These are phyloP conservation scores for Drosophila asahinai DNA, from an alignment of 1,140 invertebrate genomes.

Conservation along the genomic window DNA sequence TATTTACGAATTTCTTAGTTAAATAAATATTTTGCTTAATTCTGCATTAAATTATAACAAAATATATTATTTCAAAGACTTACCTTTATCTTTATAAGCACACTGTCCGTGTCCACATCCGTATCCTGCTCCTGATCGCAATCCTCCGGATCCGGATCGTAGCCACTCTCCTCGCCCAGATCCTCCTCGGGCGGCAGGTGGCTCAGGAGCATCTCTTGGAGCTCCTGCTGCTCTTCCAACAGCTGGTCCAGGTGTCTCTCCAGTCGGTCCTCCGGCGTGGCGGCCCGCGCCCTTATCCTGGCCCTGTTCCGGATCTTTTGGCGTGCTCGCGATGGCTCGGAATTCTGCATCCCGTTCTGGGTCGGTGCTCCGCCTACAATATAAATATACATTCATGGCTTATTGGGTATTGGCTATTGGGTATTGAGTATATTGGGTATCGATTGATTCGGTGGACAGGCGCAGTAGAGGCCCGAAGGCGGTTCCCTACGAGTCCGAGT, in stretches of 20 bases:
- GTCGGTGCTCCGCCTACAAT: constrained; percentile 52
- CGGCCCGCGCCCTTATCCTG: background rate
- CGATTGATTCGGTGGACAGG: constrained; percentile 57
- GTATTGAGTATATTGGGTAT: constrained; percentile 58
- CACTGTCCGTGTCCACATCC: background rate
- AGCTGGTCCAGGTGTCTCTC: constrained; percentile 36
- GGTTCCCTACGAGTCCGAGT: constrained; percentile 3
- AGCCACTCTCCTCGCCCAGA: constrained; percentile 8
- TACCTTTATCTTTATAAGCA: too few relatives aligned
- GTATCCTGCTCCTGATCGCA: constrained; percentile 8
- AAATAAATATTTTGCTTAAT: too few relatives aligned
- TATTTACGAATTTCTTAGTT: too few relatives aligned
- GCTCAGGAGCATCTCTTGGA: background rate
- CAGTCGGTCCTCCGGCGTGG: constrained; percentile 23
- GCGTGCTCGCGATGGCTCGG: background rate
- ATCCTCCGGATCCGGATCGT: constrained; percentile 20
- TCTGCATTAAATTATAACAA: too few relatives aligned
- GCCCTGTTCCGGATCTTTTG: background rate
- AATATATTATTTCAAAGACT: too few relatives aligned
- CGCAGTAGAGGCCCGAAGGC: constrained; percentile 57
- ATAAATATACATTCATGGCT: constrained; percentile 7
- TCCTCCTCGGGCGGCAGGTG: background rate
- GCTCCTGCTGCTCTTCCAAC: constrained; percentile 43
- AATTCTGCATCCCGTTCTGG: constrained; percentile 15
- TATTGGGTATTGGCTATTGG: constrained; percentile 57